phyloP scores from a whole-genome alignment of 2,113 vertebrate species.

The Hystrix brachyura region DNA sequence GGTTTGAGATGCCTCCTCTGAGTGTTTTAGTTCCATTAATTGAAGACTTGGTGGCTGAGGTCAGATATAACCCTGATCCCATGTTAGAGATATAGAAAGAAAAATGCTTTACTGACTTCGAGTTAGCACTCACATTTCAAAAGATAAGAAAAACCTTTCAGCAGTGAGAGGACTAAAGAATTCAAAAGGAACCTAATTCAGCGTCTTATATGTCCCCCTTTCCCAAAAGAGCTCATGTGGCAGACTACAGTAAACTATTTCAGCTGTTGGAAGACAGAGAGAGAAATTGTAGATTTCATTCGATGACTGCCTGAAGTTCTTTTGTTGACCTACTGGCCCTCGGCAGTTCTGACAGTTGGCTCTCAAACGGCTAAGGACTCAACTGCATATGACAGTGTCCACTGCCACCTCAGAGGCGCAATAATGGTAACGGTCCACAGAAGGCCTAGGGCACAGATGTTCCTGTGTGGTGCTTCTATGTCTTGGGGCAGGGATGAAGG shows the following conservation, averaged over 20 bases:
- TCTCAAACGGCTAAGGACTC: background rate
- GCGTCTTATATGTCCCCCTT: background rate
- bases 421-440: background rate
- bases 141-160: constrained; percentile 65
- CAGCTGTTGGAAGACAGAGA: background rate
- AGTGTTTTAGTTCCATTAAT: constrained; percentile 75
- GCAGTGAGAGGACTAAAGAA: constrained; percentile 23
- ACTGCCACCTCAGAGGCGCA: background rate
- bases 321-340: background rate
- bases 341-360: background rate
- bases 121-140: constrained; percentile 74
- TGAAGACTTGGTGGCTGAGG: constrained; percentile 72
- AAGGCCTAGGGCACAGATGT: background rate
- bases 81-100: constrained; percentile 66
- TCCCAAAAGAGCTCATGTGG: background rate
- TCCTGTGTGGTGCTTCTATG: background rate
- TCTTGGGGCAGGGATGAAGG: background rate
- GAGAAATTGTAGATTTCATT: background rate
- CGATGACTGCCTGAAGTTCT: background rate
- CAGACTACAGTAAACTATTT: constrained; percentile 1
- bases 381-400: background rate
- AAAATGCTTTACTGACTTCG: constrained; percentile 60
- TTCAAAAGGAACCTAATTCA: constrained; percentile 53
- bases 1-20: constrained; percentile 64
- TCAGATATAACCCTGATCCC: constrained; percentile 60